Base-by-base conservation (phyloP, 2,113 vertebrate species). In the Mustelus asterias region DNA sequence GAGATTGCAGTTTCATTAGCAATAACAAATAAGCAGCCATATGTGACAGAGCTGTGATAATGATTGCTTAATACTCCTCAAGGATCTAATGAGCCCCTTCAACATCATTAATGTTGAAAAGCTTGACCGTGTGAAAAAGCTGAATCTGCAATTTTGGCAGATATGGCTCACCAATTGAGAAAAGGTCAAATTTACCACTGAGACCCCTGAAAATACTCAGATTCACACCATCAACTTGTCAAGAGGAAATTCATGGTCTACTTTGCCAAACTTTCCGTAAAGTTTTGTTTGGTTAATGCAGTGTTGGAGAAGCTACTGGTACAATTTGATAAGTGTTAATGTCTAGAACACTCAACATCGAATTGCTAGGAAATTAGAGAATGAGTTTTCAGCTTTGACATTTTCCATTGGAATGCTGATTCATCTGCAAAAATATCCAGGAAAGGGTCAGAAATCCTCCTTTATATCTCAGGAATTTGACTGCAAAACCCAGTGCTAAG, bases 21-120 rank as follows among this genome's bases (percentile, higher is more conserved):
- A 65, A 37, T 67, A 93, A 90, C n/a, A 65, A 93, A 93, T 93
- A 93, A 92, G 89, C 60, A 93, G 13, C n/a, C 60, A 65, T 20
- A 65, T 63, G 89, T 93, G 89, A 93, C 60, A 65, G n/a, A 67
- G 60, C 20, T 93, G 89, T 60, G 65, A 93, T 65, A 93, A 93
- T 67, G n/a, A 90, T 63, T 48, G 0, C 29, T 44, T 90, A 89
- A 65, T 67, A 93, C 16, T 93, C 20, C 0, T 63, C 89, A 65
- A 63, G 33, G 22, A 93, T 20, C 89, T 93, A 93, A 65, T 63
- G 60, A 65, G n/a, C 18, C 60, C 18, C 63, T 93, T 93, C 65
- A 16, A 6, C 60, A 41, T 65, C 89, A 93, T 65, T 37, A 65
- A 37, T 67, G 89, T 93, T 33, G 89, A 37, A 65, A 93, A 93